Conservation (phyloP, 2,888 invertebrate species). For the Scaeva pyrastri region DNA sequence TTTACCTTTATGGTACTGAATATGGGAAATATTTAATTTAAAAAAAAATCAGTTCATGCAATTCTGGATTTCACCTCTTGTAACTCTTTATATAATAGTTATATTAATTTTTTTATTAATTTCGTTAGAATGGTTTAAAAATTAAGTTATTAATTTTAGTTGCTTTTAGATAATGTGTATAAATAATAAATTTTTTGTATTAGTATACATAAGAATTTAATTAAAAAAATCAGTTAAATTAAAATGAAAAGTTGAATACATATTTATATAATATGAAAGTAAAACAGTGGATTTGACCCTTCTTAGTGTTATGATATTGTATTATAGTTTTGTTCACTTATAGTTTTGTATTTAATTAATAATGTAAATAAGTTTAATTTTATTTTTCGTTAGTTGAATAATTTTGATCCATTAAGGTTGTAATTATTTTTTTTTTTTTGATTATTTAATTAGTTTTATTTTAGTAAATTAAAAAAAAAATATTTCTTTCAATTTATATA, state of each 20-base stretch:
- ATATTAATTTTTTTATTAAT: background rate
- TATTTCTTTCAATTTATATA: slow-evolving; percentile 11
- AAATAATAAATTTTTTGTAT: slow-evolving; percentile 60
- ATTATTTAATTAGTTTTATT: slow-evolving; percentile 7
- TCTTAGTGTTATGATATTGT: slow-evolving; percentile 78
- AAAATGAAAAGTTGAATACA: slow-evolving; percentile 72
- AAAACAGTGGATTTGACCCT: slow-evolving; percentile 85
- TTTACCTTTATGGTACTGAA: no score
- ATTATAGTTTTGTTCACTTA: slow-evolving; percentile 73
- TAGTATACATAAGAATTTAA: slow-evolving; percentile 59
- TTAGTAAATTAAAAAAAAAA: background rate
- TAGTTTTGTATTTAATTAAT: slow-evolving; percentile 20
- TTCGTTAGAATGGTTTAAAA: slow-evolving; percentile 33
- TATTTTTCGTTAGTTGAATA: background rate
- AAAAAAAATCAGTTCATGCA: no score
- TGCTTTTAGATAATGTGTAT: slow-evolving; percentile 70
- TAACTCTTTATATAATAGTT: background rate
- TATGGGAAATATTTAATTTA: no score
- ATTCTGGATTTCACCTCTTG: no score
- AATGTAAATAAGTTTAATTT: slow-evolving; percentile 51
- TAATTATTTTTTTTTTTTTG: slow-evolving; percentile 22
- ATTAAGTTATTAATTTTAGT: background rate
- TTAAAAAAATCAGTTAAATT: slow-evolving; percentile 56
- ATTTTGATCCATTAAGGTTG: slow-evolving; percentile 5
- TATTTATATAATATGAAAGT: slow-evolving; percentile 80